Percentiles rank a stretch among this genome's conserved stretches.
Conservation (phyloP, 2,888 invertebrate species). For the Apamea anceps region DNA sequence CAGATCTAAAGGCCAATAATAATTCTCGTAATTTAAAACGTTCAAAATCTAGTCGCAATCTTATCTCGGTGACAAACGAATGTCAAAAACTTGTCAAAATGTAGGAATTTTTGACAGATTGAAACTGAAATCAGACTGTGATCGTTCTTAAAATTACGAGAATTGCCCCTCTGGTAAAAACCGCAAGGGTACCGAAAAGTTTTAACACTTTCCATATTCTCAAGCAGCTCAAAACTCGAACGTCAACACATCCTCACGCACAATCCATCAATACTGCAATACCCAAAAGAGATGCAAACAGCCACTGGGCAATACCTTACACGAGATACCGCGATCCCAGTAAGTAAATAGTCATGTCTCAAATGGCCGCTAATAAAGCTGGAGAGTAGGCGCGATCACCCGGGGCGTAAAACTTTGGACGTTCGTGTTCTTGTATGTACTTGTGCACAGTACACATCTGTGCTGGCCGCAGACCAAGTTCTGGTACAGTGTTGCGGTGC, state of each 20-base stretch:
- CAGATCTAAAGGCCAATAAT: neutral
- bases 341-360: constrained; percentile 89
- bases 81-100: no score
- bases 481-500: constrained; percentile 84
- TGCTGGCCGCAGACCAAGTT: constrained; percentile 88
- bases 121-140: no score
- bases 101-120: no score
- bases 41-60: no score
- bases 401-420: constrained; percentile 85
- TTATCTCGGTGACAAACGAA: no score
- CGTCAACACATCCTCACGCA: constrained; percentile 8
- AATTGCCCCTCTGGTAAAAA: neutral
- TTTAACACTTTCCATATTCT: constrained; percentile 15
- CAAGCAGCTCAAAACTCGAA: constrained; percentile 16
- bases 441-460: constrained; percentile 80
- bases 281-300: constrained; percentile 69
- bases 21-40: no score
- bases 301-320: constrained; percentile 76
- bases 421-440: constrained; percentile 67
- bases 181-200: constrained; percentile 3
- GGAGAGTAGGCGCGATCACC: constrained; percentile 82
- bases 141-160: no score
- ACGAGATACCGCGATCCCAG: constrained; percentile 72
- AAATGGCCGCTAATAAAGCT: constrained; percentile 84
- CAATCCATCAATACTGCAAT: constrained; percentile 46